phyloP scores from a whole-genome alignment of 2,888 invertebrate species.

The Xanthorhoe spadicearia region DNA sequence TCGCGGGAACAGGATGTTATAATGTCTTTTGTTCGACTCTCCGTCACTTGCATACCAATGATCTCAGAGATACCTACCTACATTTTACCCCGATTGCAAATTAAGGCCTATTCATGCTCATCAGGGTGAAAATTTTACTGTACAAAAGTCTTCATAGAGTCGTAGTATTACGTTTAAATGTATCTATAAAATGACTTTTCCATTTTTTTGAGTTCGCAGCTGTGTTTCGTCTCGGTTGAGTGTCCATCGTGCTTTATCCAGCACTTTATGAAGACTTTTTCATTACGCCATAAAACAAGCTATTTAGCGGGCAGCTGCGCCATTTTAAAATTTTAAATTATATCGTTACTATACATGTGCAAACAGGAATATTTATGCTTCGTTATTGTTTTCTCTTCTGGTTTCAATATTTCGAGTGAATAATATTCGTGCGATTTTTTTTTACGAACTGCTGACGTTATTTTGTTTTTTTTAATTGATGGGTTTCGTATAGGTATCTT shows the following conservation, averaged over 20 bases:
- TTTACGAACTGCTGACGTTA: background rate
- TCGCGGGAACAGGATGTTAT: constrained; percentile 81
- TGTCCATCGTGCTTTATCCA: constrained; percentile 21
- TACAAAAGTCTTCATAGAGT: background rate
- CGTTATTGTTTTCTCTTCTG: constrained; percentile 39
- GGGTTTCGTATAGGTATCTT: background rate
- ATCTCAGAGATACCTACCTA: constrained; percentile 57
- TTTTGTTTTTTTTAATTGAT: background rate
- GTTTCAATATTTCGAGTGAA: constrained; percentile 14
- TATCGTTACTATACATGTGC: constrained; percentile 55
- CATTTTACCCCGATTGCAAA: constrained; percentile 62
- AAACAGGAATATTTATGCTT: constrained; percentile 49
- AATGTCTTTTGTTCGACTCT: constrained; percentile 81
- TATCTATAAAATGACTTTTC: no score
- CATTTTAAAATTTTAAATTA: constrained; percentile 55
- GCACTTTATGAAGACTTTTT: constrained; percentile 59
- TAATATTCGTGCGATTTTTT: background rate
- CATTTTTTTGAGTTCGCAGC: background rate
- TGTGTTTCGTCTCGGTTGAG: constrained; percentile 12
- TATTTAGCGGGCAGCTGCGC: constrained; percentile 59
- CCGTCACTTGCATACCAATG: constrained; percentile 80
- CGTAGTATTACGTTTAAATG: background rate
- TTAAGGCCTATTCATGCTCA: no score
- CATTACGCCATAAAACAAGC: constrained; percentile 59
- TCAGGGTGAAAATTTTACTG: background rate